A percentile compares a stretch with the other conserved stretches of the same genome.
phyloP scores from a whole-genome alignment of 2,113 vertebrate species.

The Urocolius indicus region DNA sequence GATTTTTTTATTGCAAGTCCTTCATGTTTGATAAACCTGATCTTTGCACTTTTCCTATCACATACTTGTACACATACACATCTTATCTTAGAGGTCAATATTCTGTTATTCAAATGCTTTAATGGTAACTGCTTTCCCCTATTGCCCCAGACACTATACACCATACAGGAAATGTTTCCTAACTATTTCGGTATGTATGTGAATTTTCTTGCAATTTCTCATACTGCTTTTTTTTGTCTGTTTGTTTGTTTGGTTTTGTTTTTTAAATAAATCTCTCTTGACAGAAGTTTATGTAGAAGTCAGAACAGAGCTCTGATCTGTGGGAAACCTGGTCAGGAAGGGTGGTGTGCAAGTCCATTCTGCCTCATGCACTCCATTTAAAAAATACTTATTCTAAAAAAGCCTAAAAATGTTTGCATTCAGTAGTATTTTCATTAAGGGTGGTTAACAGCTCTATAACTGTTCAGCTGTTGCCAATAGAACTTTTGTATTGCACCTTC shows the following conservation, averaged over 20 bases:
- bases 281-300: background rate
- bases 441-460: background rate
- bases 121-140: background rate
- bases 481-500: conserved; percentile 30
- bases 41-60: background rate
- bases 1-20: background rate
- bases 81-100: background rate
- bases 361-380: background rate
- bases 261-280: background rate
- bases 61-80: background rate
- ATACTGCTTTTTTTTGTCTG: background rate
- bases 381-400: background rate
- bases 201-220: background rate
- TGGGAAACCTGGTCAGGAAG: background rate
- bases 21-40: background rate
- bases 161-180: background rate
- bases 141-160: background rate
- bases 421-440: conserved; percentile 2
- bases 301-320: background rate
- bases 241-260: background rate
- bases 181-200: background rate
- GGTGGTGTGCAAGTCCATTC: background rate
- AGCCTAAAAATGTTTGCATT: background rate
- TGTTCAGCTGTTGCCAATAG: conserved; percentile 11
- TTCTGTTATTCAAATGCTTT: background rate